A percentile compares a stretch with the other conserved stretches of the same genome.
Evolutionary conservation across 2,797 vertebrate genomes (phyloP).

Genomic region (Pyrocephalus nanus): DNA sequence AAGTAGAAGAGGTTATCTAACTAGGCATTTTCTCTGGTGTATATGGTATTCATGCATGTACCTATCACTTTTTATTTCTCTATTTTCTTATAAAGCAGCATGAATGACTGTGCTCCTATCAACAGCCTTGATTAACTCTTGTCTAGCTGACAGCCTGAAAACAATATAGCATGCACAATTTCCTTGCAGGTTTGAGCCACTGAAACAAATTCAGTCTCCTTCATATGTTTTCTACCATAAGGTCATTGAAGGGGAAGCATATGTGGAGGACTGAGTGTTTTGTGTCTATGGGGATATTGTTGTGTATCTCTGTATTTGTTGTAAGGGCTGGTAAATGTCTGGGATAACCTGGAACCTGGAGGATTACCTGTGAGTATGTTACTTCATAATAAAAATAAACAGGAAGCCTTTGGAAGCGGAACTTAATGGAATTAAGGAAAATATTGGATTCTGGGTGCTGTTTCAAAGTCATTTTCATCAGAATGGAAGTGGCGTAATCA

Average conservation of each 20-base stretch:
- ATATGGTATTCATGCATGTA: background rate
- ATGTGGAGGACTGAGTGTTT: background rate
- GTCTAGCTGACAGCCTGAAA: background rate
- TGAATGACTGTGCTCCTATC: background rate
- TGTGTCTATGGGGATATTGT: background rate
- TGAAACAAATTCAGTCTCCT: background rate
- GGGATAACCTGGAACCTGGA: background rate
- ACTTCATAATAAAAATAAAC: background rate
- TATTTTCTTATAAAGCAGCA: background rate
- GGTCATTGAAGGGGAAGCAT: background rate
- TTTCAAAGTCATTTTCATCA: background rate
- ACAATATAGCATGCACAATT: background rate
- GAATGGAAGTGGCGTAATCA: conserved; percentile 38
- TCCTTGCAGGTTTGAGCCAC: background rate
- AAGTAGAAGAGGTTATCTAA: conserved; percentile 9
- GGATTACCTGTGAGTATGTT: background rate
- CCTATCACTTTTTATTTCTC: background rate
- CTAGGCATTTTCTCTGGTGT: background rate
- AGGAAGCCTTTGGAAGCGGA: background rate
- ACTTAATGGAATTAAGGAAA: background rate
- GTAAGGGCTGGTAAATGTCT: background rate
- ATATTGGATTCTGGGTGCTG: background rate
- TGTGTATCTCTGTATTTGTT: background rate
- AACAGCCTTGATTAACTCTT: background rate
- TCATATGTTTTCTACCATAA: background rate